These are phyloP conservation scores for Platichthys stellatus DNA, from an alignment of 2,113 vertebrate species.

Conservation along the genomic window DNA sequence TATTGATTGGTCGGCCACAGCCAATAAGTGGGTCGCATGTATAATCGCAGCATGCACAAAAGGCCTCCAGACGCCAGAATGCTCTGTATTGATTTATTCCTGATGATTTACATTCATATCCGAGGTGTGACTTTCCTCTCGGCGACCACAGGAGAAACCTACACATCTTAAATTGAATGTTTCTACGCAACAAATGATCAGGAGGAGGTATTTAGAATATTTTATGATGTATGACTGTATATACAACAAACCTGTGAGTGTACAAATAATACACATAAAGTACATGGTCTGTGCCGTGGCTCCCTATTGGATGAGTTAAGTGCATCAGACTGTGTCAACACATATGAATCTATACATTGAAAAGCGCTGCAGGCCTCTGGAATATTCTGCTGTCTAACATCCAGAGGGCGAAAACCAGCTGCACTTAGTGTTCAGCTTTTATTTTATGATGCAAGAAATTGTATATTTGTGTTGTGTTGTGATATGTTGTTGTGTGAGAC, in stretches of 20 bases:
- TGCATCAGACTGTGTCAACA: not conserved
- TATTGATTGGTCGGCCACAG: slow-evolving; percentile 48
- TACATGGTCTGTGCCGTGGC: not conserved
- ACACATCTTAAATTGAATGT: not conserved
- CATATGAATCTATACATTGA: not conserved
- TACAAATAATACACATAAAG: not conserved
- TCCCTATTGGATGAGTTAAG: slow-evolving; percentile 2
- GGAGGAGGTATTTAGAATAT: not conserved
- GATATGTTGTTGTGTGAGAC: not conserved
- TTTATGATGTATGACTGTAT: not conserved
- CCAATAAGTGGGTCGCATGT: slow-evolving; percentile 12
- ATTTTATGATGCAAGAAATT: slow-evolving; percentile 22
- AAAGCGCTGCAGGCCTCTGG: not conserved
- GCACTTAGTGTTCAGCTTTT: slow-evolving; percentile 11
- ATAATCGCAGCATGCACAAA: slow-evolving; percentile 15
- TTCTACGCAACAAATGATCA: slow-evolving; percentile 7
- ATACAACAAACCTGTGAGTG: not conserved
- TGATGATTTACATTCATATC: slow-evolving; percentile 48
- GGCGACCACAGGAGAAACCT: slow-evolving; percentile 1
- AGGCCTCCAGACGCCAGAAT: slow-evolving; percentile 16
- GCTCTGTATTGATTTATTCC: slow-evolving; percentile 55
- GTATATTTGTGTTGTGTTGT: not conserved
- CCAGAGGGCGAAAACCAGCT: slow-evolving; percentile 5
- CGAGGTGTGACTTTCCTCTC: slow-evolving; percentile 21
- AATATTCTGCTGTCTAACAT: not conserved